phyloP scores from a whole-genome alignment of 2,113 vertebrate genomes.

The Eretmodus cyanostictus region DNA sequence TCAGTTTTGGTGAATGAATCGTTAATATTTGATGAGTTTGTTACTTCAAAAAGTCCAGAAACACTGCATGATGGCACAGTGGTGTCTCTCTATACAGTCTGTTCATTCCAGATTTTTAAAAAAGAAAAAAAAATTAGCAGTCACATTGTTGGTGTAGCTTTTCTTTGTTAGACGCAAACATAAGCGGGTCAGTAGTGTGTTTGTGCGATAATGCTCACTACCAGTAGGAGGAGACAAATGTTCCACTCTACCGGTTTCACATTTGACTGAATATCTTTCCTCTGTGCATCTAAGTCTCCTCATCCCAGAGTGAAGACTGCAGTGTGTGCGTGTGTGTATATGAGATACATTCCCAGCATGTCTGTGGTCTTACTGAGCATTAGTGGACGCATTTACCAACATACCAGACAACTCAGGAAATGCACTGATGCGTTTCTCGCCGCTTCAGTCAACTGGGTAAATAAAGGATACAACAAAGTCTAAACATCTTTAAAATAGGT shows the following conservation, averaged over 20 bases:
- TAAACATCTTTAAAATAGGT: background rate
- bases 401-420: conserved; percentile 12
- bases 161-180: background rate
- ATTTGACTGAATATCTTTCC: background rate
- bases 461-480: background rate
- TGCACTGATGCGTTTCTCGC: background rate
- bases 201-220: background rate
- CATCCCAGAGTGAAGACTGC: background rate
- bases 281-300: background rate
- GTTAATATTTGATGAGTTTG: background rate
- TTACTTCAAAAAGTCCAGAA: background rate
- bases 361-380: conserved; percentile 33
- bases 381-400: conserved; percentile 41
- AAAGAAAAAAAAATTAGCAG: background rate
- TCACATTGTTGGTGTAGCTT: background rate
- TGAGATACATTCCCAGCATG: conserved; percentile 23
- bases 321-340: background rate
- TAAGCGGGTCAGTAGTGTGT: background rate
- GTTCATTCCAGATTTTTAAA: background rate
- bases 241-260: background rate
- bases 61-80: background rate
- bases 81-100: background rate
- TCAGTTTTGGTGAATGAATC: rapidly evolving
- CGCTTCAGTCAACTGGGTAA: background rate
- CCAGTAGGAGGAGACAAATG: background rate